Conservation (phyloP, 2,888 invertebrate species). For the Pycnomerus fuliginosus region DNA sequence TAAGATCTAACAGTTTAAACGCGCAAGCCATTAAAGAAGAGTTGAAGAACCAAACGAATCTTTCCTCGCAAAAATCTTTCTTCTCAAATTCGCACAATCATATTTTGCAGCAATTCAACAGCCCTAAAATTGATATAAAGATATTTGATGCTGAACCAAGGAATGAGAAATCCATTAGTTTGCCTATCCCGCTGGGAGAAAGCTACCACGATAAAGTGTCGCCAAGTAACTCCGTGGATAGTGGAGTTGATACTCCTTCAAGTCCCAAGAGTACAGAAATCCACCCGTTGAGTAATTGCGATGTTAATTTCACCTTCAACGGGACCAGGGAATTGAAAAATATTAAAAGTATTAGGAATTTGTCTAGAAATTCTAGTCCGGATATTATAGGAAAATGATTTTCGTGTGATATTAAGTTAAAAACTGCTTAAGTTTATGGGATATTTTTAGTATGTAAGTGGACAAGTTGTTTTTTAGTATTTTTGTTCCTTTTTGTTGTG, state of each 20-base stretch:
- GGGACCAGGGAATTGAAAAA: conserved; percentile 79
- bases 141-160: conserved; percentile 37
- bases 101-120: conserved; percentile 60
- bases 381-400: conserved; percentile 40
- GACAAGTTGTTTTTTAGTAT: too few species aligned
- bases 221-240: conserved; percentile 54
- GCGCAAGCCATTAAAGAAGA: conserved; percentile 28
- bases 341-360: conserved; percentile 54
- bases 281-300: conserved; percentile 77
- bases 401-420: conserved; percentile 18
- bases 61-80: conserved; percentile 52
- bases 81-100: conserved; percentile 71
- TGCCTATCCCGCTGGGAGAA: conserved; percentile 25
- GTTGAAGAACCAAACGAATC: conserved; percentile 12
- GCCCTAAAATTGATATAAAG: conserved; percentile 46
- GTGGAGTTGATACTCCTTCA: conserved; percentile 66
- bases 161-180: conserved; percentile 35
- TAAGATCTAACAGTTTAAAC: conserved; percentile 43
- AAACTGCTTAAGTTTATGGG: too few species aligned
- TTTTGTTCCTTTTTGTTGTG: too few species aligned
- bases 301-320: conserved; percentile 78
- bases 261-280: conserved; percentile 52
- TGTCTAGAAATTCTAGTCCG: conserved; percentile 40
- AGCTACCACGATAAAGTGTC: conserved; percentile 34
- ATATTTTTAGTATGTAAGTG: too few species aligned